Conservation (phyloP, 1,140 invertebrate genomes). For the Goniozus legneri region DNA sequence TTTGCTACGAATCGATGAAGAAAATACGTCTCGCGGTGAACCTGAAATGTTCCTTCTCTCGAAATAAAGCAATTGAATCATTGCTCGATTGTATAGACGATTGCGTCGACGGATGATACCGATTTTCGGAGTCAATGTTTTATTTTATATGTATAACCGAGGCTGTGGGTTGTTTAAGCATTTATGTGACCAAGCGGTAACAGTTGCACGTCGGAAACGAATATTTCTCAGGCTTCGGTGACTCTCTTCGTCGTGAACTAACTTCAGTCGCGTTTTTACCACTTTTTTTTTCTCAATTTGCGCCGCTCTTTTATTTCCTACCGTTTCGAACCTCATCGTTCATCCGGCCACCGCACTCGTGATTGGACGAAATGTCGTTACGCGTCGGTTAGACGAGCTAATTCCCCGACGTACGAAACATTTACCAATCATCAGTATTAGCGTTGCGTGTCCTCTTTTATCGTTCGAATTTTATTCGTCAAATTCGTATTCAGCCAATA, state of each 20-base stretch:
- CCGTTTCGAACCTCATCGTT: background rate
- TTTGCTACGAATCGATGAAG: too few species aligned
- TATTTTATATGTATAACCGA: conserved; percentile 31
- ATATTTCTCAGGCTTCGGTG: conserved; percentile 23
- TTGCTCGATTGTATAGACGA: too few species aligned
- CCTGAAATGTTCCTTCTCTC: too few species aligned
- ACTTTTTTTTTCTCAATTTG: background rate
- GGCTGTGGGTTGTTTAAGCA: conserved; percentile 42
- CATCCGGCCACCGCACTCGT: background rate
- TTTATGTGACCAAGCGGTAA: conserved; percentile 25
- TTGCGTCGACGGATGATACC: too few species aligned
- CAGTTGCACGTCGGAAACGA: too few species aligned
- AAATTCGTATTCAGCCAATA: too few species aligned
- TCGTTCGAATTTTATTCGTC: too few species aligned
- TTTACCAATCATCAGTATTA: background rate
- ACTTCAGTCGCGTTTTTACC: conserved; percentile 4
- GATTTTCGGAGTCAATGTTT: conserved; percentile 5
- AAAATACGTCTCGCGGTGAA: too few species aligned
- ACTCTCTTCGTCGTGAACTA: conserved; percentile 17
- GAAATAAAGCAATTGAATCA: too few species aligned
- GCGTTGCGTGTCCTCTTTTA: too few species aligned
- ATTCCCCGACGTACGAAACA: background rate
- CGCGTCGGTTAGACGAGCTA: too few species aligned
- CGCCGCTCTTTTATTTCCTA: background rate
- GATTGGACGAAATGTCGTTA: background rate